Percentiles rank a stretch among this genome's conserved stretches.
phyloP scores from a whole-genome alignment of 2,797 vertebrate genomes.

The Odontamblyopus lacepedii region DNA sequence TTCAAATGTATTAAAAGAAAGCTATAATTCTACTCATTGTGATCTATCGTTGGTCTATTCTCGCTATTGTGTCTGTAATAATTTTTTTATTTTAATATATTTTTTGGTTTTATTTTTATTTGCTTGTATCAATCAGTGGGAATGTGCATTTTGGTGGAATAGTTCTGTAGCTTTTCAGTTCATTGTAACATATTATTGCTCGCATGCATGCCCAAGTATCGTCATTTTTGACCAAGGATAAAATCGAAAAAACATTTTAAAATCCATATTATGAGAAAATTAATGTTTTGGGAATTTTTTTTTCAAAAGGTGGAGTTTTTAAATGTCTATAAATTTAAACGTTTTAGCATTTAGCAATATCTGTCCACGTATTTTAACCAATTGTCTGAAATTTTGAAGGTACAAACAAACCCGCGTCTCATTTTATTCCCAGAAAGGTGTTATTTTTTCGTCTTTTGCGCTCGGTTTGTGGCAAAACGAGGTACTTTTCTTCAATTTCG shows the following conservation, averaged over 20 bases:
- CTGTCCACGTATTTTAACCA: conserved; percentile 71
- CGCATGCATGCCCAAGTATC: conserved; percentile 83
- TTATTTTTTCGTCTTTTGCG: conserved; percentile 19
- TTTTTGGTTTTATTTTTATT: conserved; percentile 49
- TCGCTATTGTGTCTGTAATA: conserved; percentile 67
- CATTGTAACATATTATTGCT: conserved; percentile 70
- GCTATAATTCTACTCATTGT: conserved; percentile 73
- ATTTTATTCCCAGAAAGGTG: conserved; percentile 22
- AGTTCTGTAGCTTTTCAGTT: conserved; percentile 77
- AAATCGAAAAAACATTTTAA: conserved; percentile 50
- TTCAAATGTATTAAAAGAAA: conserved; percentile 58
- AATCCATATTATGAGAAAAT: conserved; percentile 76
- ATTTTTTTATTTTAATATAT: conserved; percentile 31
- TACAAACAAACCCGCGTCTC: conserved; percentile 28
- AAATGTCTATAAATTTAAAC: conserved; percentile 70
- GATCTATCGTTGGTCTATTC: conserved; percentile 63
- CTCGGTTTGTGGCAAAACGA: conserved; percentile 77
- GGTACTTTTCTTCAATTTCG: conserved; percentile 78
- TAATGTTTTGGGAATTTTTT: conserved; percentile 28
- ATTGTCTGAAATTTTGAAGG: conserved; percentile 66
- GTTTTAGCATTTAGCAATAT: conserved; percentile 81
- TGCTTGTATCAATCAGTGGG: conserved; percentile 98
- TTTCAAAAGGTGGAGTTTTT: conserved; percentile 24
- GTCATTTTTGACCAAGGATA: conserved; percentile 55
- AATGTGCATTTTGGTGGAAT: conserved; percentile 93